Conservation (phyloP, 2,888 invertebrate species). For the Leptarthrus brevirostris region DNA sequence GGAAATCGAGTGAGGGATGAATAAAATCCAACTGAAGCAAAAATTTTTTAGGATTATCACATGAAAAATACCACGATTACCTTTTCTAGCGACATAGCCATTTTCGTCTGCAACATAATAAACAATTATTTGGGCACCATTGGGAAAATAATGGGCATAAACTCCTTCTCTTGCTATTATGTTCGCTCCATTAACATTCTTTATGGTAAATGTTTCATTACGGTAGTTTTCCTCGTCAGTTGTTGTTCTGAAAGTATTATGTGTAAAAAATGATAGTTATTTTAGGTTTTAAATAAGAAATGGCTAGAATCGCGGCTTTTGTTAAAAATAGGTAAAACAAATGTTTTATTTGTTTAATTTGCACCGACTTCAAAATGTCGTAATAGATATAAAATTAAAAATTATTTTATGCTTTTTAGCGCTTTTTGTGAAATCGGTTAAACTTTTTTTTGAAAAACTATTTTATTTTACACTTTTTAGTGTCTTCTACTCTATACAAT, state of each 20-base stretch:
- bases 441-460: too few relatives aligned
- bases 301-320: too few relatives aligned
- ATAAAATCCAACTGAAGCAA: background rate
- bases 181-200: background rate
- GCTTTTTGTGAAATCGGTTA: too few relatives aligned
- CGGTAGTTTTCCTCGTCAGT: background rate
- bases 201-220: background rate
- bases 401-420: too few relatives aligned
- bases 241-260: background rate
- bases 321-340: too few relatives aligned
- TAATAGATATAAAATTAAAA: too few relatives aligned
- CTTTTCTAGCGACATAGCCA: background rate
- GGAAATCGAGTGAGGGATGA: background rate
- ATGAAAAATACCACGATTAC: background rate
- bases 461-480: too few relatives aligned
- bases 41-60: background rate
- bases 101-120: background rate
- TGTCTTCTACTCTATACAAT: too few relatives aligned
- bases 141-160: background rate
- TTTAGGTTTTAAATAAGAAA: too few relatives aligned
- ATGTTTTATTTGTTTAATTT: too few relatives aligned
- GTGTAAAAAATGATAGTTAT: too few relatives aligned
- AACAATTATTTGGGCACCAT: background rate
- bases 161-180: background rate
- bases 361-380: too few relatives aligned